Evolutionary conservation across 2,113 vertebrate species (phyloP).

Genomic region (Eulacestoma nigropectus): DNA sequence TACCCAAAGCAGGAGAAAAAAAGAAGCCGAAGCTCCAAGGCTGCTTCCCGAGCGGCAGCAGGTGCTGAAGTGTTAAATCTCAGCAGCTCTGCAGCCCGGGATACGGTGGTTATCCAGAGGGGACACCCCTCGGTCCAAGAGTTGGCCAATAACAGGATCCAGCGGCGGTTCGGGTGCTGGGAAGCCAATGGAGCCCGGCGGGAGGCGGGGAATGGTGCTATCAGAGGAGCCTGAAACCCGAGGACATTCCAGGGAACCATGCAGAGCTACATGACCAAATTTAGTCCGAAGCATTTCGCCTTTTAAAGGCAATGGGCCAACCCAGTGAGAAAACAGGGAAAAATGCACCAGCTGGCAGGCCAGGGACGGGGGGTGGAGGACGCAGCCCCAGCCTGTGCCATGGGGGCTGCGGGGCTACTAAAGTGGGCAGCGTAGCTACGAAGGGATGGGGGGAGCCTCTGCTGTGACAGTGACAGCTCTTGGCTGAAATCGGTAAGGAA

Average conservation of each 20-base stretch:
- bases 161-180: neutral
- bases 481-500: neutral
- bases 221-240: constrained; percentile 82
- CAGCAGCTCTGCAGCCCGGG: neutral
- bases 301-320: constrained; percentile 93
- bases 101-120: neutral
- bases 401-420: neutral
- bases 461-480: neutral
- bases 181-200: constrained; percentile 58
- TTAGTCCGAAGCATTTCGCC: constrained; percentile 90
- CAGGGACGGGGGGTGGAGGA: neutral
- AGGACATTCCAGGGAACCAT: constrained; percentile 96
- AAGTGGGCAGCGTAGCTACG: neutral
- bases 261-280: constrained; percentile 94
- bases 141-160: constrained; percentile 56
- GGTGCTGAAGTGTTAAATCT: constrained; percentile 56
- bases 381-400: neutral
- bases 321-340: constrained; percentile 71
- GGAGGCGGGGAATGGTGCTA: constrained; percentile 69
- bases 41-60: neutral
- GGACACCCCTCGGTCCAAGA: constrained; percentile 15
- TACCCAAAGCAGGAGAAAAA: constrained; percentile 7
- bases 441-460: neutral
- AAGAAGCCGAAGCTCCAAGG: neutral
- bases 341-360: constrained; percentile 66